A percentile compares a stretch with the other conserved stretches of the same genome.
Evolutionary conservation across 2,113 vertebrate genomes (phyloP).

Genomic region (Ahaetulla prasina): DNA sequence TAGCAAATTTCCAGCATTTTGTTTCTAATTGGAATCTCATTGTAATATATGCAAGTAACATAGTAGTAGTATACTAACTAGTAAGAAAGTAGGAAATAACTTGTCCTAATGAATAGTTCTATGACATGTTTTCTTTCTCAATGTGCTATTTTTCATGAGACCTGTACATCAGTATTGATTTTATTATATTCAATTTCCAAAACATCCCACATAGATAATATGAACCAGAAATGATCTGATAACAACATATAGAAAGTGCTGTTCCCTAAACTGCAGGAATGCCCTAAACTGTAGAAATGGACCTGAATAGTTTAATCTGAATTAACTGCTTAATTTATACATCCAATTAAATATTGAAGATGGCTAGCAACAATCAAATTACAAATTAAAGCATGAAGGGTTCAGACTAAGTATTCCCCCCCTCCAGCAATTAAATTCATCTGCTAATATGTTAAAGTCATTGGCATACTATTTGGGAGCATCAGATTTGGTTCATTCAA

Average conservation of each 20-base stretch:
- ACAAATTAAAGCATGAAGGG: not conserved
- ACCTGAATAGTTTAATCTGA: not conserved
- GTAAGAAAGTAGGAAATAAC: not conserved
- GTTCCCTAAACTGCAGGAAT: not conserved
- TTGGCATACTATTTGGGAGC: not conserved
- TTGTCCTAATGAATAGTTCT: not conserved
- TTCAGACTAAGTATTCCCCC: not conserved
- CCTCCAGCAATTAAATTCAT: not conserved
- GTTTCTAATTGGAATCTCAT: slow-evolving; percentile 2
- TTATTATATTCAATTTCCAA: not conserved
- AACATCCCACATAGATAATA: not conserved
- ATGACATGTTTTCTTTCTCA: slow-evolving; percentile 2
- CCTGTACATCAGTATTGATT: not conserved
- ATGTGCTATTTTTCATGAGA: not conserved
- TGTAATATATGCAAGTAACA: not conserved
- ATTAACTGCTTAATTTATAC: not conserved
- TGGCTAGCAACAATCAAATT: not conserved
- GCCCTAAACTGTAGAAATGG: not conserved
- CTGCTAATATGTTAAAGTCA: too few species aligned
- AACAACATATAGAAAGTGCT: not conserved
- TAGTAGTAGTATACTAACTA: not conserved
- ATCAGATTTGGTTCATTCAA: not conserved
- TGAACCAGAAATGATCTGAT: not conserved
- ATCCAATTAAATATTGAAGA: not conserved
- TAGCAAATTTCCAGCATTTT: not conserved